A percentile compares a stretch with the other conserved stretches of the same genome.
Evolutionary conservation across 2,888 invertebrate genomes (phyloP).

Genomic region (Ennomos erosarius): DNA sequence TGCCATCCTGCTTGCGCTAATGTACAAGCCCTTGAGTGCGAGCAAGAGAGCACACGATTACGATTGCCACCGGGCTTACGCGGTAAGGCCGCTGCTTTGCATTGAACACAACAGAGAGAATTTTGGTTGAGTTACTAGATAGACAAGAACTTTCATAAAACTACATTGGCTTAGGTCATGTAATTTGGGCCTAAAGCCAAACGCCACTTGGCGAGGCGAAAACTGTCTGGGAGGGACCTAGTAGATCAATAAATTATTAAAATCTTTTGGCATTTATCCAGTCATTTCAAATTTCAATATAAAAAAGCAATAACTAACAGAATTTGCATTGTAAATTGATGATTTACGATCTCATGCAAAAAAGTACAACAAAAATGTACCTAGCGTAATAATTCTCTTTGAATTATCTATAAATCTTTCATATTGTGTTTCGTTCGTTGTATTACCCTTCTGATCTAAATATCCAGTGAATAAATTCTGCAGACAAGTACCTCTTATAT

Average conservation of each 20-base stretch:
- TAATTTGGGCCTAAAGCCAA: constrained; percentile 17
- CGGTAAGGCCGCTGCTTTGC: too few species aligned
- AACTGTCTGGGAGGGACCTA: constrained; percentile 11
- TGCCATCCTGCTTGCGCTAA: too few species aligned
- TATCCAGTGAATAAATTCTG: constrained; percentile 4
- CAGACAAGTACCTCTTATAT: background rate
- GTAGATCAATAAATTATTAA: constrained; percentile 13
- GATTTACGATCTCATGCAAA: too few species aligned
- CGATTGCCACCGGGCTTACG: too few species aligned
- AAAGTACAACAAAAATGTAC: too few species aligned
- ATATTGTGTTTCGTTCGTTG: too few species aligned
- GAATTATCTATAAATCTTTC: background rate
- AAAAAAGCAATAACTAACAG: background rate
- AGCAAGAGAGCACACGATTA: too few species aligned
- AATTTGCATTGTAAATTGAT: too few species aligned
- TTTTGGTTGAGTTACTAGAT: too few species aligned
- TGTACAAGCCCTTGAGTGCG: too few species aligned
- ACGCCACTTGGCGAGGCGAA: constrained; percentile 8
- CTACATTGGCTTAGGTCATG: constrained; percentile 24
- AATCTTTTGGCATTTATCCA: constrained; percentile 18
- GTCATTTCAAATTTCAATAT: background rate
- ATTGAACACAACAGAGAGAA: too few species aligned
- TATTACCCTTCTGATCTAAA: constrained; percentile 8
- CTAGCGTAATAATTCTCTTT: too few species aligned
- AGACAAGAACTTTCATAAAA: constrained; percentile 1